Conservation (phyloP, 2,888 invertebrate genomes). For the Dynastes tityus region DNA sequence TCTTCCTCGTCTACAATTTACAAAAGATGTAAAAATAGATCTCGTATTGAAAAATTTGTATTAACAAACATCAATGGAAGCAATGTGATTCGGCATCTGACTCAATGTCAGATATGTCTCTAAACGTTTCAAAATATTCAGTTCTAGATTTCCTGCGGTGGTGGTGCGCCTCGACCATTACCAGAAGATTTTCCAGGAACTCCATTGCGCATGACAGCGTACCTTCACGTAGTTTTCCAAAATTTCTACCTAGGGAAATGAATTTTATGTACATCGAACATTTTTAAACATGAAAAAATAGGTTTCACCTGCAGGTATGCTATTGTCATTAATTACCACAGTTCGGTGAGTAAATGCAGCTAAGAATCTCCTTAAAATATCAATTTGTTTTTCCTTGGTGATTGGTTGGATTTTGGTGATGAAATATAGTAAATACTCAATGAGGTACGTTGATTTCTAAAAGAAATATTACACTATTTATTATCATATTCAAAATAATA, state of each 20-base stretch:
- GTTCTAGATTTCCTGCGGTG: slow-evolving; percentile 48
- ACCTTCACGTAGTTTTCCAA: slow-evolving; percentile 74
- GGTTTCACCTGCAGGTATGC: slow-evolving; percentile 69
- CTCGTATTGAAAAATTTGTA: neutral
- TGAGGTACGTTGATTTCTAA: slow-evolving; percentile 78
- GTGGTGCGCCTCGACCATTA: slow-evolving; percentile 72
- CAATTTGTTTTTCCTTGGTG: slow-evolving; percentile 74
- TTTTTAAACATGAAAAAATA: neutral
- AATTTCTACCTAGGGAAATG: slow-evolving; percentile 67
- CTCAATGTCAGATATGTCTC: slow-evolving; percentile 60
- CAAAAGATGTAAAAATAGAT: slow-evolving; percentile 7
- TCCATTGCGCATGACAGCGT: slow-evolving; percentile 73
- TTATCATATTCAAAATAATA: neutral
- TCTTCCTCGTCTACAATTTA: too few species aligned
- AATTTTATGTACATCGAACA: neutral
- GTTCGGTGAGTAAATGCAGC: slow-evolving; percentile 81
- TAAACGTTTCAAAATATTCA: slow-evolving; percentile 49
- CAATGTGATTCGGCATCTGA: slow-evolving; percentile 59
- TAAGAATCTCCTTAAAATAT: slow-evolving; percentile 77
- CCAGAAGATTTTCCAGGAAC: slow-evolving; percentile 72
- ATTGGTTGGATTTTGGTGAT: slow-evolving; percentile 79
- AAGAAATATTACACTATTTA: slow-evolving; percentile 57
- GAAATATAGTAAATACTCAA: slow-evolving; percentile 83
- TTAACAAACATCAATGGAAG: slow-evolving; percentile 56
- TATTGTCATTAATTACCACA: slow-evolving; percentile 70